phyloP scores from a whole-genome alignment of 1,140 invertebrate genomes.

The Lepidostoma basale region DNA sequence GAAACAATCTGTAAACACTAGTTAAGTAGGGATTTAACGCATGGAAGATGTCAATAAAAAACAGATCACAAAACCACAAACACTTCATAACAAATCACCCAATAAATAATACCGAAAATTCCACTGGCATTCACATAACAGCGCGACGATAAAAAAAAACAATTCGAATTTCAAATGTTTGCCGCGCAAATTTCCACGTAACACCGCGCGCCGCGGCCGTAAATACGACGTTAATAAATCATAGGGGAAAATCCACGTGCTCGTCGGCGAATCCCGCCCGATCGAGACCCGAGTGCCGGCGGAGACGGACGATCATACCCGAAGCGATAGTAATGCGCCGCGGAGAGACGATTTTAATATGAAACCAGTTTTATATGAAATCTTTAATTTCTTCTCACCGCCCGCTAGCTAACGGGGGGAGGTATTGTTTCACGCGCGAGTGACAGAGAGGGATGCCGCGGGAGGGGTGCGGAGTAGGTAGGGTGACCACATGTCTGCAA shows the following conservation, averaged over 20 bases:
- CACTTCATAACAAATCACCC: too few species aligned
- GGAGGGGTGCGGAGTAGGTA: neutral
- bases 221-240: conserved; percentile 29
- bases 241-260: conserved; percentile 26
- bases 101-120: too few species aligned
- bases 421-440: conserved; percentile 26
- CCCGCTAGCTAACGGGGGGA: conserved; percentile 3
- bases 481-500: conserved; percentile 16
- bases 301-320: conserved; percentile 4
- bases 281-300: conserved; percentile 3
- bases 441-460: conserved; percentile 18
- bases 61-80: too few species aligned
- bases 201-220: conserved; percentile 11
- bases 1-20: too few species aligned
- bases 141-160: neutral
- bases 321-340: conserved; percentile 14
- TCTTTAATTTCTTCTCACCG: conserved; percentile 36
- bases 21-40: too few species aligned
- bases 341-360: conserved; percentile 36
- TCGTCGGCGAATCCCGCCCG: neutral
- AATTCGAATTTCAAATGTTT: neutral
- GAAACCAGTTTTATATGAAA: conserved; percentile 39
- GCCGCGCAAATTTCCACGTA: conserved; percentile 28
- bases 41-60: too few species aligned
- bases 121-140: too few species aligned